Evolutionary conservation across 2,888 invertebrate genomes (phyloP).

Genomic region (Malacosoma neustria): DNA sequence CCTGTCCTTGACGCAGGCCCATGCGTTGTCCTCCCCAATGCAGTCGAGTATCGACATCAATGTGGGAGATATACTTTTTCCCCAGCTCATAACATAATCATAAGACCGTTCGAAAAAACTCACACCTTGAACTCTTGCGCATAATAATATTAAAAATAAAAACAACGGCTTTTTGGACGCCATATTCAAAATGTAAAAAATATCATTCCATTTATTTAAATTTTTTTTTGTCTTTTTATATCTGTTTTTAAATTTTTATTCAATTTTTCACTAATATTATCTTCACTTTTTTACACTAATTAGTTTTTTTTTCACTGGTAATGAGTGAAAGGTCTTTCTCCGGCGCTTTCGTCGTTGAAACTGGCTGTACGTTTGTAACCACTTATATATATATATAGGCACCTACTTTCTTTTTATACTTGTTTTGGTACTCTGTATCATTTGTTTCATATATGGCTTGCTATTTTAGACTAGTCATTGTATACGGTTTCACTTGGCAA

Average conservation of each 20-base stretch:
- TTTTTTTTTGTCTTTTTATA: conserved; percentile 1
- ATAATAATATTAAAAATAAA: conserved; percentile 31
- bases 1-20: conserved; percentile 71
- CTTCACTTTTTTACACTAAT: background rate
- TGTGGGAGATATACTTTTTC: conserved; percentile 61
- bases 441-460: background rate
- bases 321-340: background rate
- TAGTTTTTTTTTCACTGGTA: background rate
- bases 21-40: conserved; percentile 60
- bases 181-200: no score
- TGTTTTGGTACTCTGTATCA: conserved; percentile 9
- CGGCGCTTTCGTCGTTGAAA: background rate
- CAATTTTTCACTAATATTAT: background rate
- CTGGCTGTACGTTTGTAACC: background rate
- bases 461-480: background rate
- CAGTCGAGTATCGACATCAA: conserved; percentile 71
- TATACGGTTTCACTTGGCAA: background rate
- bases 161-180: conserved; percentile 28
- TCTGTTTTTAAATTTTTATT: background rate
- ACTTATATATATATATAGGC: conserved; percentile 1
- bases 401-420: conserved; percentile 49
- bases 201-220: conserved; percentile 3
- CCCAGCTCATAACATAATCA: conserved; percentile 53
- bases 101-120: conserved; percentile 49
- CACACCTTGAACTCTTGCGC: conserved; percentile 40